phyloP scores from a whole-genome alignment of 2,113 vertebrate species.

The Lepus timidus region DNA sequence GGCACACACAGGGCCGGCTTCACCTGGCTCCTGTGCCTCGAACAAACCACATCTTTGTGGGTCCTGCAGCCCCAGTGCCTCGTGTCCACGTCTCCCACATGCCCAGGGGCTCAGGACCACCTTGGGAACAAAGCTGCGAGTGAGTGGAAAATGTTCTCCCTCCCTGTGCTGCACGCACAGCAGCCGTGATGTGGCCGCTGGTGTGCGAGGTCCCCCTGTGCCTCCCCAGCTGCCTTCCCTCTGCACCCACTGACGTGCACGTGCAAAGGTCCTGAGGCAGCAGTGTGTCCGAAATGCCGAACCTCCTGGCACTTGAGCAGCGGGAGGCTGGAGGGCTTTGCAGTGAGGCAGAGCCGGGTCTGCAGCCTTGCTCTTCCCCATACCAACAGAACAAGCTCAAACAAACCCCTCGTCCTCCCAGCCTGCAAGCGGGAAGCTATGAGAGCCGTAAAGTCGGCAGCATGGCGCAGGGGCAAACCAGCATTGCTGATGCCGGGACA shows the following conservation, averaged over 20 bases:
- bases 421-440: neutral
- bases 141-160: neutral
- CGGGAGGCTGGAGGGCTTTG: neutral
- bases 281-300: neutral
- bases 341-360: too few relatives aligned
- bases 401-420: neutral
- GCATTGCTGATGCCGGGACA: too few relatives aligned
- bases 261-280: neutral
- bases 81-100: rapidly evolving
- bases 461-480: too few relatives aligned
- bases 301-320: neutral
- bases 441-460: neutral
- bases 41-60: neutral
- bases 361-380: neutral
- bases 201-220: rapidly evolving
- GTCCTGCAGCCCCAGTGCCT: neutral
- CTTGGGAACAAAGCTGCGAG: too few relatives aligned
- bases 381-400: neutral
- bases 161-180: rapidly evolving
- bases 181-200: rapidly evolving
- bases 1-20: rapidly evolving
- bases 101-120: neutral
- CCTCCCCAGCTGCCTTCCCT: neutral
- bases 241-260: rapidly evolving
- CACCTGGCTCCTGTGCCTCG: neutral